Evolutionary conservation across 2,888 invertebrate species (phyloP).

Genomic region (Auanema sp.): DNA sequence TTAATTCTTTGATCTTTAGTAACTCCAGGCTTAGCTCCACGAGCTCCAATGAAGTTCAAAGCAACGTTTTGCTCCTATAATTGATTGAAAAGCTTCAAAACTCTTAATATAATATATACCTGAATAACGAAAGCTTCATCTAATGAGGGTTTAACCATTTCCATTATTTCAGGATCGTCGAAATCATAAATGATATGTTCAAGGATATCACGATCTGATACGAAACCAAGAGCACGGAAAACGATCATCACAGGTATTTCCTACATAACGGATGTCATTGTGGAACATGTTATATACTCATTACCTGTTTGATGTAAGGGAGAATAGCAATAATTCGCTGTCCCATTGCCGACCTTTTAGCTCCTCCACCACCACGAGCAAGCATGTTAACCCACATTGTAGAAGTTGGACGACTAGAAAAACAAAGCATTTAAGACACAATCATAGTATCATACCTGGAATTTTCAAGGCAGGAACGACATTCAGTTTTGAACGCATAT

Average conservation of each 20-base stretch:
- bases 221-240: conserved; percentile 97
- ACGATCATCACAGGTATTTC: conserved; percentile 99
- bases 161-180: conserved; percentile 99
- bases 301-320: conserved; percentile 83
- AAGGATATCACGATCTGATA: conserved; percentile 96
- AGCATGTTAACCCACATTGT: conserved; percentile 94
- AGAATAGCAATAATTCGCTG: conserved; percentile 95
- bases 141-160: conserved; percentile 98
- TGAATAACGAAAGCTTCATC: conserved; percentile 98
- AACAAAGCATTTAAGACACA: conserved; percentile 9
- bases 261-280: conserved; percentile 69
- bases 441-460: conserved; percentile 68
- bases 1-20: conserved; percentile 98
- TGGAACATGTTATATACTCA: not conserved
- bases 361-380: conserved; percentile 78
- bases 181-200: conserved; percentile 99
- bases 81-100: not conserved
- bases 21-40: conserved; percentile 95
- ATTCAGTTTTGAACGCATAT: conserved; percentile 97
- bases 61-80: conserved; percentile 93
- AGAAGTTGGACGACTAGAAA: conserved; percentile 83
- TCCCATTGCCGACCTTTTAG: conserved; percentile 93
- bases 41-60: conserved; percentile 94
- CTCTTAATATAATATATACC: conserved; percentile 15
- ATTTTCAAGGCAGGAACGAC: conserved; percentile 88